Evolutionary conservation across 1,140 invertebrate species (phyloP).

Genomic region (Hesperophylax magnus): DNA sequence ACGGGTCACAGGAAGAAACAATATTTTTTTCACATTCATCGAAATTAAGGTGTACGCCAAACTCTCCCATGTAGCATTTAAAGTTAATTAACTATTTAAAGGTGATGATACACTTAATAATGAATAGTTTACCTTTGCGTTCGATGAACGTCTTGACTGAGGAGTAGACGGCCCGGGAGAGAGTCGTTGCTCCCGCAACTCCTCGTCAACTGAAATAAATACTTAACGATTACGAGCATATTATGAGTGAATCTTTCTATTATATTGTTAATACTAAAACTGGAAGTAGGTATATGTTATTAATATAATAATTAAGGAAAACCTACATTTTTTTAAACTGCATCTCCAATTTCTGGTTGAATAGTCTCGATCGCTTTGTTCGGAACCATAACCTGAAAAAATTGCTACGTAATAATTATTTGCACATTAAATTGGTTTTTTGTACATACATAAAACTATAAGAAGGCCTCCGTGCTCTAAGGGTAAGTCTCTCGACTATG

Average conservation of each 20-base stretch:
- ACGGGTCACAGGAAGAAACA: too few species aligned
- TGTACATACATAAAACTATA: too few species aligned
- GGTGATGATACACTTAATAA: not conserved
- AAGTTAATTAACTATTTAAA: too few species aligned
- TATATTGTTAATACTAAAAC: too few species aligned
- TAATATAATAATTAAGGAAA: not conserved
- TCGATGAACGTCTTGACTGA: constrained; percentile 56
- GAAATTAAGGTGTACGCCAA: too few species aligned
- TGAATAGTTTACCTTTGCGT: constrained; percentile 46
- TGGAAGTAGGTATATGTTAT: too few species aligned
- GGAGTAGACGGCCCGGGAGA: constrained; percentile 54
- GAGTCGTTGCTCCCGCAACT: constrained; percentile 49
- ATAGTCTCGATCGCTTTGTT: constrained; percentile 79
- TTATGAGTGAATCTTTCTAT: too few species aligned
- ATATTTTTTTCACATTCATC: too few species aligned
- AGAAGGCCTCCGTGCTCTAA: too few species aligned
- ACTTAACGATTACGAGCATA: not conserved
- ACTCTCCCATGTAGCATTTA: too few species aligned
- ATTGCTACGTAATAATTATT: not conserved
- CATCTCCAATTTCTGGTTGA: constrained; percentile 74
- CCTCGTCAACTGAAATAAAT: constrained; percentile 53
- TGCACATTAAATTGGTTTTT: too few species aligned
- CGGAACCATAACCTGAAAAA: constrained; percentile 79
- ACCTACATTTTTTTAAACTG: constrained; percentile 74
- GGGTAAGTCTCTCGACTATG: too few species aligned